These are phyloP conservation scores for Rhea americana DNA, from an alignment of 2,113 vertebrate species.

Conservation along the genomic window DNA sequence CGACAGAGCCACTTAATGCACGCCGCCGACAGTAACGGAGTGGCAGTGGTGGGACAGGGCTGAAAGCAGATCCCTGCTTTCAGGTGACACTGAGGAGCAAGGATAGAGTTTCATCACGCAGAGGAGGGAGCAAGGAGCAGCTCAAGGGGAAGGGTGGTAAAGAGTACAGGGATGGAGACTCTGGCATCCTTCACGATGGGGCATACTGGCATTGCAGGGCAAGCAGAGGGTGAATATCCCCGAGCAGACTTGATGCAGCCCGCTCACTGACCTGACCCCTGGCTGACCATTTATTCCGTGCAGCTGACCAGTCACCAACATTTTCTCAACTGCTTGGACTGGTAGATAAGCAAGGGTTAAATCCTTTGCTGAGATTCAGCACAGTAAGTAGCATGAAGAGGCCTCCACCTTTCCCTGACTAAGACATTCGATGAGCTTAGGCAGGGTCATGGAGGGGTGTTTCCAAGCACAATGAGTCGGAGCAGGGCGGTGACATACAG, in stretches of 20 bases:
- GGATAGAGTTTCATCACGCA: constrained; percentile 43
- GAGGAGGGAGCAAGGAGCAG: not conserved
- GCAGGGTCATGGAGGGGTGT: fast-evolving
- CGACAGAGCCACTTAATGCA: not conserved
- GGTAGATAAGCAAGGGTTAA: not conserved
- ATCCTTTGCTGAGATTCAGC: not conserved
- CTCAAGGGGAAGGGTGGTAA: constrained; percentile 13
- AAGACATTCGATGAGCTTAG: not conserved
- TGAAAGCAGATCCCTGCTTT: constrained; percentile 56
- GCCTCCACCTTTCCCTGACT: not conserved
- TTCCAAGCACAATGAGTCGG: not conserved
- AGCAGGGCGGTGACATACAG: fast-evolving
- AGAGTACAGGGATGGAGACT: not conserved
- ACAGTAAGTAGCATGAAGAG: not conserved
- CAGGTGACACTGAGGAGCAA: constrained; percentile 58
- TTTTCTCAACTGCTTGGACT: not conserved
- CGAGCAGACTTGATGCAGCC: not conserved
- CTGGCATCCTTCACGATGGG: fast-evolving
- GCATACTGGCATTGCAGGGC: not conserved
- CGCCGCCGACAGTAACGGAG: not conserved
- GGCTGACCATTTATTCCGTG: not conserved
- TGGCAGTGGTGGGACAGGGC: not conserved
- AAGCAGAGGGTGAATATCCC: not conserved
- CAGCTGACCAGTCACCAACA: fast-evolving
- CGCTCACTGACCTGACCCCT: not conserved